These are phyloP conservation scores for Heliconius hermathena DNA, from an alignment of 1,140 invertebrate genomes.

Conservation along the genomic window DNA sequence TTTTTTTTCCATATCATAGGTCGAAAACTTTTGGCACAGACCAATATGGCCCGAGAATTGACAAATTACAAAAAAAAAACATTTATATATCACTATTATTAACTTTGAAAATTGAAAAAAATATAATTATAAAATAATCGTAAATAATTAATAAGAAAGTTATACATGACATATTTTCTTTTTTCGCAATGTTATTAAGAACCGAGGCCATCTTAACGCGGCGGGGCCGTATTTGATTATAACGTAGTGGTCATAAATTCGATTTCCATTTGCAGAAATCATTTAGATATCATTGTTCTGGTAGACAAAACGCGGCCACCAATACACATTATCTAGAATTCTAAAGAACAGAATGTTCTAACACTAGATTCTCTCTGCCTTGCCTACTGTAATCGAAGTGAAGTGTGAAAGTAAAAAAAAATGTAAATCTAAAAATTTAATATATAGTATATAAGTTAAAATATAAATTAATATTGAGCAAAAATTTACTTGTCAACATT, in stretches of 20 bases:
- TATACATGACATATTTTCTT: background rate
- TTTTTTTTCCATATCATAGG: background rate
- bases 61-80: background rate
- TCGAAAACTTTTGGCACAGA: background rate
- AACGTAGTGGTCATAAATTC: too few relatives aligned
- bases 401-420: background rate
- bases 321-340: background rate
- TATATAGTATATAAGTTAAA: too few relatives aligned
- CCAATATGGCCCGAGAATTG: background rate
- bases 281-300: too few relatives aligned
- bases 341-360: background rate
- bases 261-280: too few relatives aligned
- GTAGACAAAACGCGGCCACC: too few relatives aligned
- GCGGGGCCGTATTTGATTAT: too few relatives aligned
- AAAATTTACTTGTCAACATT: background rate
- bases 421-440: too few relatives aligned
- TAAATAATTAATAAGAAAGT: background rate
- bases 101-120: background rate
- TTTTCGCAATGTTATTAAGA: too few relatives aligned
- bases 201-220: too few relatives aligned
- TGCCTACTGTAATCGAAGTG: background rate
- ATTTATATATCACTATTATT: background rate
- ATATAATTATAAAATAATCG: too few relatives aligned
- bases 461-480: background rate
- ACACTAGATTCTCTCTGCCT: background rate